phyloP scores from a whole-genome alignment of 2,797 vertebrate species.

The Malacoraja senta region DNA sequence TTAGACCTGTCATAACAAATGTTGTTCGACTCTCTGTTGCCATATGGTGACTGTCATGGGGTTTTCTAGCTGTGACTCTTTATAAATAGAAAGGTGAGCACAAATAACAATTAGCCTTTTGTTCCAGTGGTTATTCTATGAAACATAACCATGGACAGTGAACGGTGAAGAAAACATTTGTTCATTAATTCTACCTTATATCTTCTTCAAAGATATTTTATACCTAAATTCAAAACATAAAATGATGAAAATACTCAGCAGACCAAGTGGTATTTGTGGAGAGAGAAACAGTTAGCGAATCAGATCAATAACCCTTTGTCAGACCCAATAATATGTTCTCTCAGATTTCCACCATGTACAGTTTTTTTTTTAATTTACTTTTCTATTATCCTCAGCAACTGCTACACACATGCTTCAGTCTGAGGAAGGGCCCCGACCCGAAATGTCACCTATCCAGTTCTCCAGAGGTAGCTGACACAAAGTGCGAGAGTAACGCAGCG shows the following conservation, averaged over 20 bases:
- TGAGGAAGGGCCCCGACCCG: too few relatives aligned
- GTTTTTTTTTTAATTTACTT: background rate
- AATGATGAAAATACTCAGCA: too few relatives aligned
- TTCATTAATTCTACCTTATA: conserved; percentile 56
- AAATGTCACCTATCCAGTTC: too few relatives aligned
- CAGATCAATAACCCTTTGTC: too few relatives aligned
- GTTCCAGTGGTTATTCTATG: conserved; percentile 59
- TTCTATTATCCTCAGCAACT: background rate
- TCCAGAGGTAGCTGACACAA: too few relatives aligned
- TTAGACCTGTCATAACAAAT: conserved; percentile 31
- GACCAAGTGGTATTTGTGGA: too few relatives aligned
- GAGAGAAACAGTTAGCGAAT: too few relatives aligned
- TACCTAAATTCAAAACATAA: too few relatives aligned
- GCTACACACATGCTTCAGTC: background rate
- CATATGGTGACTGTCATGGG: conserved; percentile 53
- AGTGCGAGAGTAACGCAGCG: too few relatives aligned
- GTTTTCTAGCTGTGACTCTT: conserved; percentile 64
- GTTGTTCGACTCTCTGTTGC: background rate
- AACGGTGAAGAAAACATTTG: conserved; percentile 65
- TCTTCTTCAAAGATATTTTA: too few relatives aligned
- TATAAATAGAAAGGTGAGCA: conserved; percentile 67
- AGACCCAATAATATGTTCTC: too few relatives aligned
- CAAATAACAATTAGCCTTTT: conserved; percentile 72
- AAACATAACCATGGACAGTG: conserved; percentile 59
- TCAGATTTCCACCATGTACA: background rate